Base-by-base conservation (phyloP, 92 coral and sea anemone species). In the Zoanthus solanderi region DNA sequence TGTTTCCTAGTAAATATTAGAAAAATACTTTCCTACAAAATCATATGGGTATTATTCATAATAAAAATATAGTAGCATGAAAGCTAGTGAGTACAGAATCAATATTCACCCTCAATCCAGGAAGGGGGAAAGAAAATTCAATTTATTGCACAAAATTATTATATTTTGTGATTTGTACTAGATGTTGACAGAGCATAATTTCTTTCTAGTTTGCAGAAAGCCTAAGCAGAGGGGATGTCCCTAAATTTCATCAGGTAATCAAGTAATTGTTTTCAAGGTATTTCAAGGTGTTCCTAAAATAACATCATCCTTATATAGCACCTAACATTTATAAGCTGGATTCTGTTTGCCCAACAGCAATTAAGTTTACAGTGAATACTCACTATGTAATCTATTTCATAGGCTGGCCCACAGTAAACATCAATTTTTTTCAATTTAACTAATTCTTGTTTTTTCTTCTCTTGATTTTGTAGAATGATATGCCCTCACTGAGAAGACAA, bases 191-290 rank as follows among this genome's bases (percentile, higher is more conserved):
- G 44, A 69, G 30, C 17, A 32, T 31, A 9, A 29, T 69, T 69
- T 29, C 74, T n/a, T 9, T 67, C 72, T 67, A 67, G 72, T 67
- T 67, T 67, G 42, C 72, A 67, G 72, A 67, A 67, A 67, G 23
- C 72, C 31, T 67, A 2, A 67, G 72, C 44, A 67, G 72, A 32
- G 72, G 72, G 72, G 72, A 23, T 67, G 72, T 67, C 34, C 44
- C 72, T 67, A 67, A 67, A 67, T 28, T 67, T 23, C 37, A 23
- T 67, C 72, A 67, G 32, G 72, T 67, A 67, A 67, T 67, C 18
- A 28, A 28, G 42, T 67, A 67, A 9, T 29, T 32, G 18, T 6
- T 67, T 67, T 5, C 2, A 67, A 18, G 31, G 23, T 23, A 30
- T 30, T 67, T 0, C 69, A 67, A 23, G 2, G 34, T 67, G 72